Evolutionary conservation across 2,888 invertebrate species (phyloP), one percentile per base, ranked within the genome.

Genomic region (Ophioninae sp.): DNA sequence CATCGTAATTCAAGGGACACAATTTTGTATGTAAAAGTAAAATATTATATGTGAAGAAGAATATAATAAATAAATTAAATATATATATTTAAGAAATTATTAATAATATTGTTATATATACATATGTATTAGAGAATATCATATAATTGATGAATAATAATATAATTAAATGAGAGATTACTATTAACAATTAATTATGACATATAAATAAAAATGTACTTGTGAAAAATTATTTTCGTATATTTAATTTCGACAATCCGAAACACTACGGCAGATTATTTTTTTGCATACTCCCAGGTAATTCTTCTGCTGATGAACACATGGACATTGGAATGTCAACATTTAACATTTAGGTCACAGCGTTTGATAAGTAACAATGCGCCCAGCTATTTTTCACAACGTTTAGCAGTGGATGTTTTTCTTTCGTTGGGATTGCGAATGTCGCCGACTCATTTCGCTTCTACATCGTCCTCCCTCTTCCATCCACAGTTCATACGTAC

Each of bases 331-430:
- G 3, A 56, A 17, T 39, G 37, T 78, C 67, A 21, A n/a, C 8
- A 39, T 44, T 82, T 80, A 87, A 88, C 83, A 30, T 30, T 30
- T 86, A 74, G 87, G 84, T 87, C 87, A 84, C 64, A 85, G 83
- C 81, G 86, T 87, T 88, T 88, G 87, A 88, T 88, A 86, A 84
- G 85, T 30, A 64, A 70, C 65, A 87, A 87, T 87, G 86, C 87
- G 84, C 81, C 6, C 13, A 8, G 56, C 64, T 64, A 74, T 74
- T 74, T 77, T 83, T 82, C 77, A 65, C 84, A 77, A 59, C 76
- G 83, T 82, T 81, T 85, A 84, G 83, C 68, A 37, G 57, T 69
- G 75, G 65, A 75, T 67, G 37, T 65, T 65, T 61, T 61, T 69
- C 59, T 56, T 56, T 62, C 57, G 41, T 76, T 7, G 41, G 41